phyloP scores from a whole-genome alignment of 2,797 vertebrate genomes.

The Poecilia velifera region DNA sequence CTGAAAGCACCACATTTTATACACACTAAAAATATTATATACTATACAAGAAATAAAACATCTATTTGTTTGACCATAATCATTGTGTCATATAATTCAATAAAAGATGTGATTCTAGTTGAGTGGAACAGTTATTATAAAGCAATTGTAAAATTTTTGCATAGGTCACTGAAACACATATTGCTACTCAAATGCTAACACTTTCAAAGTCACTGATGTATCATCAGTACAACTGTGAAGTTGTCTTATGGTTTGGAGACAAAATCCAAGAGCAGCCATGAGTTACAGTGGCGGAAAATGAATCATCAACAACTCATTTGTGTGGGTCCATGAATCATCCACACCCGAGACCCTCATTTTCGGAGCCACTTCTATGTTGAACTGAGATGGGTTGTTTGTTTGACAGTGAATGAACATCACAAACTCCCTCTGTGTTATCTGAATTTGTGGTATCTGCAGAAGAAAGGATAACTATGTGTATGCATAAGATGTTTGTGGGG shows the following conservation, averaged over 20 bases:
- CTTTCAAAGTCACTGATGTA: slow-evolving; percentile 21
- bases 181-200: slow-evolving; percentile 11
- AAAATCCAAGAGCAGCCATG: slow-evolving; percentile 25
- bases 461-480: slow-evolving; percentile 22
- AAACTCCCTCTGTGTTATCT: slow-evolving; percentile 43
- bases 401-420: slow-evolving; percentile 1
- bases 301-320: too few species aligned
- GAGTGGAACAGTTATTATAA: background rate
- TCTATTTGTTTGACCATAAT: background rate
- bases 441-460: slow-evolving; percentile 46
- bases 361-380: slow-evolving; percentile 17
- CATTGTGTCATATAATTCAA: background rate
- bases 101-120: background rate
- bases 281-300: slow-evolving; percentile 38
- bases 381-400: slow-evolving; percentile 21
- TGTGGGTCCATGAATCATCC: slow-evolving; percentile 48
- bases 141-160: background rate
- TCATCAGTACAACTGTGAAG: slow-evolving; percentile 21
- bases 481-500: too few species aligned
- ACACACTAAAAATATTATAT: background rate
- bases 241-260: slow-evolving; percentile 27
- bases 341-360: slow-evolving; percentile 28
- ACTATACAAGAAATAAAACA: background rate
- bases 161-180: background rate
- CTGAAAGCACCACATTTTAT: too few species aligned